Base-by-base conservation (phyloP, 2,113 vertebrate species). In the Etia nguti region DNA sequence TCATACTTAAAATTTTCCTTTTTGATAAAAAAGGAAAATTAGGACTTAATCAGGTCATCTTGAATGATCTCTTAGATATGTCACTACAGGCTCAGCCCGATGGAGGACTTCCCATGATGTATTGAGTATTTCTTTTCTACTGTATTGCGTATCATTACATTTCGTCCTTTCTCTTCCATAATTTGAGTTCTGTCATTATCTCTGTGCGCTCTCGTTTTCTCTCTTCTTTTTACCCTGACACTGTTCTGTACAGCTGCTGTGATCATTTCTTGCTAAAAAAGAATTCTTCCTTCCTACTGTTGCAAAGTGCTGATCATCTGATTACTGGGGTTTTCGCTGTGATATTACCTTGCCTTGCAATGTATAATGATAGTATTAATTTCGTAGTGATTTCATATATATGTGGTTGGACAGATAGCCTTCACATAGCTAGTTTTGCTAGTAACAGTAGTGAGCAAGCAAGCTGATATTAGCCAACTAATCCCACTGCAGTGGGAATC, bases 201-300 rank as follows among this genome's bases (percentile, higher is more conserved):
- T 15, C n/a, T 16, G n/a, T 0, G 36, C 10, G 9, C 41, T 52
- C 48, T 46, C 1, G 13, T 73, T 48, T 20, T 20, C 48, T 8
- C 7, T 18, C 16, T 50, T 8, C 48, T 50, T 16, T 18, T 46
- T 1, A 0, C 22, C 22, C 38, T 46, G 38, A 73, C 13, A 18
- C 38, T 7, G 2, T 5, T 26, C 0, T 13, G 18, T 1, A 18
- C 0, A 26, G 38, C 8, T 46, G 22, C 36, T 5, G n/a, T 9
- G 2, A 46, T 16, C 13, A 46, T 13, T 46, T 73, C 38, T 4
- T 46, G 41, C 46, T 46, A 26, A 10, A 73, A 46, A 26, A 22
- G 2, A 26, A 0, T 26, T 73, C 65, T 26, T 2, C 22, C 68
- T 73, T 73, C 38, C 1, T 26, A 26, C 41, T 73, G 26, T 26